phyloP scores from a whole-genome alignment of 2,888 invertebrate genomes.

The Lithophane ornitopus region DNA sequence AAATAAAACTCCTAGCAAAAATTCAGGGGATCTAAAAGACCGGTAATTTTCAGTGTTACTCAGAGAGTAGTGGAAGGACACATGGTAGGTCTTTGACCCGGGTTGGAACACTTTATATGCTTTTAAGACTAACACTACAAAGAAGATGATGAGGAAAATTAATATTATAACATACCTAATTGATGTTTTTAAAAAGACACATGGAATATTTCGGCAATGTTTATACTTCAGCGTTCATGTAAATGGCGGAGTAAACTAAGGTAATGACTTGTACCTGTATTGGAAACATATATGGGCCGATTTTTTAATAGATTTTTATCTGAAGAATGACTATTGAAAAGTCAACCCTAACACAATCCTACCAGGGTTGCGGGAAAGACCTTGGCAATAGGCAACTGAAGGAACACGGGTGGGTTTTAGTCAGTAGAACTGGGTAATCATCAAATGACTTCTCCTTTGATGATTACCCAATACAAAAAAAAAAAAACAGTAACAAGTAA shows the following conservation, averaged over 20 bases:
- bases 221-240: background rate
- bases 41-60: background rate
- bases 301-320: no score
- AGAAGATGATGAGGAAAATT: conserved; percentile 1
- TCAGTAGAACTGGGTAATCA: no score
- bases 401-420: no score
- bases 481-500: no score
- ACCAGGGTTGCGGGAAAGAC: no score
- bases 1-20: background rate
- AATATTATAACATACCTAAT: conserved; percentile 3
- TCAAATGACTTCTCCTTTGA: no score
- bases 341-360: background rate
- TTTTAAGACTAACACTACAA: conserved; percentile 28
- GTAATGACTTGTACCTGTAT: conserved; percentile 18
- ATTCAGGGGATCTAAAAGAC: background rate
- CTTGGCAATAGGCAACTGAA: no score
- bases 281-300: conserved; percentile 3
- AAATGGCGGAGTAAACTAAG: conserved; percentile 7
- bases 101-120: background rate
- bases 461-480: no score
- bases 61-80: background rate
- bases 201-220: conserved; percentile 19
- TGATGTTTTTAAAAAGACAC: conserved; percentile 8
- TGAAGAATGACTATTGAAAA: no score
- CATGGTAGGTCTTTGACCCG: background rate